A percentile compares a stretch with the other conserved stretches of the same genome.
Conservation (phyloP, 2,888 invertebrate species). For the Acheta domesticus region DNA sequence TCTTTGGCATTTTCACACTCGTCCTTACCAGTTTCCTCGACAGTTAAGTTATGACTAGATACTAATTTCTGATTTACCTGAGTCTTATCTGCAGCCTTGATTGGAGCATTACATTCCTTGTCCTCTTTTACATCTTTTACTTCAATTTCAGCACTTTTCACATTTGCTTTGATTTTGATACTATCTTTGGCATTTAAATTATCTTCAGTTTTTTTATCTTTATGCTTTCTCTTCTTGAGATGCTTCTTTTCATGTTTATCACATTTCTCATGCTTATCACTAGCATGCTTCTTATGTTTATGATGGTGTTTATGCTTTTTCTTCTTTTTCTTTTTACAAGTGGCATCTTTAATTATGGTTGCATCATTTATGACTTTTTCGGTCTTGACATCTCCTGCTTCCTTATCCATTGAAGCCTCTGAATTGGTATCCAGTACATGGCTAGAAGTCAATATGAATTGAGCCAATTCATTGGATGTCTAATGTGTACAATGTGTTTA, state of each 20-base stretch:
- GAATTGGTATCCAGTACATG: not conserved
- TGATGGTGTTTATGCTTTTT: slow-evolving; percentile 3
- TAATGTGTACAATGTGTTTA: no score
- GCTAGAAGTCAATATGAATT: not conserved
- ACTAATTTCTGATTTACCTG: no score
- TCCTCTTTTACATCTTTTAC: not conserved
- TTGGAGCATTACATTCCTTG: not conserved
- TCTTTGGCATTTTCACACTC: no score
- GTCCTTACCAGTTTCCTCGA: no score
- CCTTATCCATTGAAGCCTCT: not conserved
- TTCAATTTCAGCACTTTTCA: not conserved
- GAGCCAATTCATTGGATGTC: no score
- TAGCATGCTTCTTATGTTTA: not conserved
- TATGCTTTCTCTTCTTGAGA: not conserved
- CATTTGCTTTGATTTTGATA: not conserved
- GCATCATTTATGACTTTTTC: not conserved
- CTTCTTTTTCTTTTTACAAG: not conserved
- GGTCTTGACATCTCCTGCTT: not conserved
- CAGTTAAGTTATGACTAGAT: no score
- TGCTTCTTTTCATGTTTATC: not conserved
- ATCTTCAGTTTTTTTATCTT: slow-evolving; percentile 5
- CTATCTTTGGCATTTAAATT: not conserved
- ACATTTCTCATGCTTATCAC: not conserved
- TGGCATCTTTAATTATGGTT: not conserved
- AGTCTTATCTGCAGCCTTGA: no score